Evolutionary conservation across 2,888 invertebrate species (phyloP), one percentile per base, ranked within the genome.

Genomic region (Drosophila prolongata): DNA sequence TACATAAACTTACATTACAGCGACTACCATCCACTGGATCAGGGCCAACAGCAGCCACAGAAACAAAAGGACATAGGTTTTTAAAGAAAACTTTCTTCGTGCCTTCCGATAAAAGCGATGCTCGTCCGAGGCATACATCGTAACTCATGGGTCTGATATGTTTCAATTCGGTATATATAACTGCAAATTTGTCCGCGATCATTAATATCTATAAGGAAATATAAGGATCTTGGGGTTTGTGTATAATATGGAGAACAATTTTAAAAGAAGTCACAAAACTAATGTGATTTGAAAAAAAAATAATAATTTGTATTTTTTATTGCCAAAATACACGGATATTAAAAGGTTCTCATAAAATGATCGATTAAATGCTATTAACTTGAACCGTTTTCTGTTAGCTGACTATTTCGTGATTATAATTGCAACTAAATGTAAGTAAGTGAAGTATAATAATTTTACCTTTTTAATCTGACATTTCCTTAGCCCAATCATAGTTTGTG

Each of bases 31-130:
- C 77, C 83, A 85, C 49, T 86, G 86, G 6, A 40, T 0, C 1
- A 82, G 0, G 5, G 75, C 78, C 44, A 82, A 10, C 1, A 67
- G 0, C 1, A 80, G 35, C 78, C 78, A 82, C 3, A 83, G 0
- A 1, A 38, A 1, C 1, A 80, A 14, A 1, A 83, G 2, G 1
- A 67, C 1, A 37, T 83, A 82, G 0, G 64, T 52, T 37, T 58
- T 71, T 0, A 58, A 0, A 1, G 80, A 38, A 38, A 82, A 82
- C n/a, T n/a, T 30, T 13, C 9, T 44, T 13, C 81, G 78, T 6
- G 55, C 54, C 9, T 6, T 60, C 19, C 56, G 64, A 47, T 52
- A 80, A 14, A 61, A 59, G 0, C 13, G 24, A 0, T 24, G 6
- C 47, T 73, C 75, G 9, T 62, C 66, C 4, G 37, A 14, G 24